Evolutionary conservation across 2,113 vertebrate species (phyloP), one percentile per base, ranked within the genome.

Genomic region (Pogonocichla stellata): DNA sequence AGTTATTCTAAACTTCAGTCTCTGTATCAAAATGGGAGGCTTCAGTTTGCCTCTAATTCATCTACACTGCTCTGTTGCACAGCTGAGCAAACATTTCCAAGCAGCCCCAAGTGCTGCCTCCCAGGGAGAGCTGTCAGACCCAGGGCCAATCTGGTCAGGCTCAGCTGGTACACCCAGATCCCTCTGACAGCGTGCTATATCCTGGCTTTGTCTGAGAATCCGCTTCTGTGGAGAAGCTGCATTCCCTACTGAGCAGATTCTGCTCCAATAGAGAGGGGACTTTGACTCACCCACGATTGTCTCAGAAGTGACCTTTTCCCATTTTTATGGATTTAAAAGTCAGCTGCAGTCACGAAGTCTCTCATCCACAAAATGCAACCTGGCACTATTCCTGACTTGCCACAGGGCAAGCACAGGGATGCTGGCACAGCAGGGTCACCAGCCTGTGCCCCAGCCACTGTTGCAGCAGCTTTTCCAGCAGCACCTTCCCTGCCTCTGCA

Each of bases 231-330:
- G 60, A 62, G 43, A 90, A 81, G 40, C 0, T 0, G 57, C 79
- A 88, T 92, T 94, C 92, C 88, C 79, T 34, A 74, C 81, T 34
- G 74, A 80, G 90, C 74, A 87, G 70, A 87, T 67, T 66, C 95
- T 87, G 57, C 70, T 91, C 47, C 56, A 51, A 13, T 34, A 45
- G 53, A 54, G 61, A 61, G 31, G 19, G 17, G 57, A 64, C 43
- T 48, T 19, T 31, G 40, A 84, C 51, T 87, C 84, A 71, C 66
- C 40, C 61, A 36, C 2, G 0, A 79, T 43, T 34, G 57, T 15
- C 66, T 88, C 73, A 43, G 6, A 70, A 62, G 28, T 45, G 56
- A 81, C 70, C 45, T 80, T 67, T 65, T 14, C 62, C 40, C 43
- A 8, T 86, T 74, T 90, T 79, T 53, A 80, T 34, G 31, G 34